Evolutionary conservation across 1,140 invertebrate genomes (phyloP).

Genomic region (Drosophila rufa): DNA sequence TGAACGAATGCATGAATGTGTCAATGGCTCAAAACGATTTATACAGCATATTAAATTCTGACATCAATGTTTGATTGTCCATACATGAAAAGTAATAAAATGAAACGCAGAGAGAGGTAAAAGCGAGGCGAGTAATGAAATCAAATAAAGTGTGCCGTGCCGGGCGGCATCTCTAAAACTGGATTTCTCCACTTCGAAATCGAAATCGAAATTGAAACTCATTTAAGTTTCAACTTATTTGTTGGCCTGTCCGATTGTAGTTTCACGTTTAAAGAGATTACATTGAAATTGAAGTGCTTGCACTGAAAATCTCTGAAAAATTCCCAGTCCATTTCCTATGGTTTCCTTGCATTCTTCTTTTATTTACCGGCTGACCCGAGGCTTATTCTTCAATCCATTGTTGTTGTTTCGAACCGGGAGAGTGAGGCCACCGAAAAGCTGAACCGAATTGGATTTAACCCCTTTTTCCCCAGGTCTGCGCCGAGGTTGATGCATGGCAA

Average conservation of each 20-base stretch:
- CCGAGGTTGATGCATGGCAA: constrained; percentile 62
- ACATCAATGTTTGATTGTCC: constrained; percentile 81
- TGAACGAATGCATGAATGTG: constrained; percentile 77
- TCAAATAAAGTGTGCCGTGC: constrained; percentile 17
- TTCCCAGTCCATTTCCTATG: constrained; percentile 20
- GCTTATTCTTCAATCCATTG: constrained; percentile 53
- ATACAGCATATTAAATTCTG: constrained; percentile 84
- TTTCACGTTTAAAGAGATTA: constrained; percentile 82
- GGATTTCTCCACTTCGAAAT: constrained; percentile 49
- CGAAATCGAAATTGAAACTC: constrained; percentile 63
- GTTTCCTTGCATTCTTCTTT: constrained; percentile 11
- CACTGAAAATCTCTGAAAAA: constrained; percentile 27
- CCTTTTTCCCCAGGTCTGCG: constrained; percentile 47
- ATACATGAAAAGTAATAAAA: constrained; percentile 48
- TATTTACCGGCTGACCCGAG: constrained; percentile 56
- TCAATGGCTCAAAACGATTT: constrained; percentile 83
- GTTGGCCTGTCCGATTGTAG: constrained; percentile 52
- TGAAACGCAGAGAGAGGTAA: constrained; percentile 17
- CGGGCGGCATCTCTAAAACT: constrained; percentile 61
- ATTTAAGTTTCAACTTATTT: constrained; percentile 60
- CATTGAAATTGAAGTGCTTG: constrained; percentile 77
- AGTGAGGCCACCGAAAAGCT: constrained; percentile 50
- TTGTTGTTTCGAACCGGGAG: constrained; percentile 43
- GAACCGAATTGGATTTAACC: constrained; percentile 77
- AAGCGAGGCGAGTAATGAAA: constrained; percentile 30